Evolutionary conservation across 1,140 invertebrate species (phyloP).

Genomic region (Drosophila pseudoobscura): DNA sequence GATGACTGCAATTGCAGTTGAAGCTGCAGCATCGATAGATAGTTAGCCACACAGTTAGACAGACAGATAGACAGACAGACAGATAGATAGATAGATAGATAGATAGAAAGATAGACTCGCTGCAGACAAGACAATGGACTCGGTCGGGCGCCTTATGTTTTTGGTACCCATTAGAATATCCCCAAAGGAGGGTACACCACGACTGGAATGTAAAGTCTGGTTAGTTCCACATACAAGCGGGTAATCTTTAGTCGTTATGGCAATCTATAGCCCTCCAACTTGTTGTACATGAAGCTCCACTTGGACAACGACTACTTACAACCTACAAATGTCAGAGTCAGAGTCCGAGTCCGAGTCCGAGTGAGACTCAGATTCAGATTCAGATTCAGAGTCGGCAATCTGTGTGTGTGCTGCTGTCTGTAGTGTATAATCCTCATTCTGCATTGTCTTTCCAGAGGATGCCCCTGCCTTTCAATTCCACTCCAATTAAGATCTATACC

Average conservation of each 20-base stretch:
- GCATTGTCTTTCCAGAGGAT: constrained; percentile 20
- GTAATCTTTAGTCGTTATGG: too few relatives aligned
- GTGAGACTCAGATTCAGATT: constrained; percentile 39
- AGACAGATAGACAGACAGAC: constrained; percentile 38
- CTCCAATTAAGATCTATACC: constrained; percentile 55
- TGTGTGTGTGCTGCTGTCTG: constrained; percentile 19
- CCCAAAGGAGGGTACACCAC: too few relatives aligned
- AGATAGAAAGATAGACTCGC: constrained; percentile 46
- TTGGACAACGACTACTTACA: constrained; percentile 37
- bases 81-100: constrained; percentile 36
- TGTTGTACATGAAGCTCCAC: constrained; percentile 1
- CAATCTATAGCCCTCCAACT: not conserved
- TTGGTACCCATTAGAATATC: too few relatives aligned
- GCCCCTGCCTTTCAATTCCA: constrained; percentile 51
- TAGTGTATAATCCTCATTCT: constrained; percentile 41
- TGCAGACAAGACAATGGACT: constrained; percentile 55
- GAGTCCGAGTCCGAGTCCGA: constrained; percentile 24
- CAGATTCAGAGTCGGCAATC: constrained; percentile 36
- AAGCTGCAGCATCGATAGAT: constrained; percentile 52
- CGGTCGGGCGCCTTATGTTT: not conserved
- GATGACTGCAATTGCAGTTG: constrained; percentile 47
- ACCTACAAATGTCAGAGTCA: constrained; percentile 41
- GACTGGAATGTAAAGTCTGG: too few relatives aligned
- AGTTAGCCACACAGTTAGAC: constrained; percentile 31
- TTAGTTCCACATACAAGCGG: not conserved